Conservation (phyloP, 2,888 invertebrate genomes). For the Heliconius hortense region DNA sequence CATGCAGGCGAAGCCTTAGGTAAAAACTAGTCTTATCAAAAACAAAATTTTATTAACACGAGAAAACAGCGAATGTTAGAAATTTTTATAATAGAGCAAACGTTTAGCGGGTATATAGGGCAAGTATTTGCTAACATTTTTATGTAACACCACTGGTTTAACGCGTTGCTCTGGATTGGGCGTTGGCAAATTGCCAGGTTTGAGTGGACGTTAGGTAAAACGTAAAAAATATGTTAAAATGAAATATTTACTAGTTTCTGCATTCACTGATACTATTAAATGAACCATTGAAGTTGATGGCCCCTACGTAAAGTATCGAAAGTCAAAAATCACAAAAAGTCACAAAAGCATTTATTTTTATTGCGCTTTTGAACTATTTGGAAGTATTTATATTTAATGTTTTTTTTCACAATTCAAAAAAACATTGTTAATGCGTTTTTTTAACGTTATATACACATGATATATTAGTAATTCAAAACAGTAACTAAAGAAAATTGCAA, state of each 20-base stretch:
- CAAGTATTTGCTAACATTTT: conserved; percentile 30
- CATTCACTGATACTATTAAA: neutral
- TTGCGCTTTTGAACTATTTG: too few species aligned
- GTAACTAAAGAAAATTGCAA: too few species aligned
- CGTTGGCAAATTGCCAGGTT: conserved; percentile 40
- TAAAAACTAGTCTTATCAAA: neutral
- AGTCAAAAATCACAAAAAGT: too few species aligned
- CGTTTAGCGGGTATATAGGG: conserved; percentile 6
- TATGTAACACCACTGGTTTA: conserved; percentile 30
- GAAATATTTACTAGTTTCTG: conserved; percentile 2
- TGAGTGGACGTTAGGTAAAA: conserved; percentile 34
- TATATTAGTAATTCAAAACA: too few species aligned
- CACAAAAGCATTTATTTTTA: too few species aligned
- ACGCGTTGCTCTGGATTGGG: conserved; percentile 39
- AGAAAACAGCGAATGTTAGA: neutral
- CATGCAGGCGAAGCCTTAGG: too few species aligned
- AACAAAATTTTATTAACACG: neutral
- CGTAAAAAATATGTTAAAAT: conserved; percentile 10
- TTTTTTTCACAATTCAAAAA: too few species aligned
- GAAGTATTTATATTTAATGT: too few species aligned
- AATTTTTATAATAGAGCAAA: neutral
- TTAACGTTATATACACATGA: too few species aligned
- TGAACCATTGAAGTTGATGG: neutral
- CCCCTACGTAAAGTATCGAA: too few species aligned
- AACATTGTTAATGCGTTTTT: too few species aligned